phyloP scores from a whole-genome alignment of 2,113 vertebrate genomes.

The Corythaeola cristata region DNA sequence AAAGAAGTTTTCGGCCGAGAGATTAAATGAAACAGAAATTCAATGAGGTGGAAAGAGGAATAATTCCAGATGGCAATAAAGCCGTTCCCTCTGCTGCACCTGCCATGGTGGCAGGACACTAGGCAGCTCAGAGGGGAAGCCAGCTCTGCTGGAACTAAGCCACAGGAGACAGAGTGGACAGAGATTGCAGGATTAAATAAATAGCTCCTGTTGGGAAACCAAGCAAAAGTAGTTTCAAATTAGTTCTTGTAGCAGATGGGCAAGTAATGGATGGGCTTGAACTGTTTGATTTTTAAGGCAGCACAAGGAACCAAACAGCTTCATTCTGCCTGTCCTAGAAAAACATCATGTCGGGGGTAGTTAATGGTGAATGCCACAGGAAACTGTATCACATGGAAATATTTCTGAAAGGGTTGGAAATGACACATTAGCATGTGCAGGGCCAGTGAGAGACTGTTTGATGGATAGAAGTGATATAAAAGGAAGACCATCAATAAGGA shows the following conservation, averaged over 20 bases:
- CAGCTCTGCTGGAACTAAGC: background rate
- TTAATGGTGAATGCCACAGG: background rate
- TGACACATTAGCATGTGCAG: background rate
- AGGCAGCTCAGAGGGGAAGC: background rate
- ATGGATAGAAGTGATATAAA: background rate
- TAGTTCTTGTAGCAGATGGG: background rate
- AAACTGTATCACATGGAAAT: background rate
- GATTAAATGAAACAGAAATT: background rate
- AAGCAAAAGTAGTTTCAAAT: background rate
- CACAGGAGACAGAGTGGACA: background rate
- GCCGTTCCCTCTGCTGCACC: background rate
- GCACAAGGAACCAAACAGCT: background rate
- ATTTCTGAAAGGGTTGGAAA: background rate
- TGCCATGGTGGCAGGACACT: background rate
- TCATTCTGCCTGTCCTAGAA: background rate
- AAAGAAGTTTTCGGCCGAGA: background rate
- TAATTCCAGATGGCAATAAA: conserved; percentile 32
- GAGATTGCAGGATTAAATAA: background rate
- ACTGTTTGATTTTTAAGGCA: background rate
- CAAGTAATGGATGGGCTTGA: background rate
- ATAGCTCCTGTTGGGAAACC: background rate
- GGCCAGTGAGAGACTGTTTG: background rate
- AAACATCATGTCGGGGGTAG: background rate
- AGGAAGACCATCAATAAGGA: background rate
- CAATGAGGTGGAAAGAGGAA: background rate